A percentile compares a stretch with the other conserved stretches of the same genome.
Evolutionary conservation across 2,888 invertebrate species (phyloP).

Genomic region (Leptogaster cylindrica): DNA sequence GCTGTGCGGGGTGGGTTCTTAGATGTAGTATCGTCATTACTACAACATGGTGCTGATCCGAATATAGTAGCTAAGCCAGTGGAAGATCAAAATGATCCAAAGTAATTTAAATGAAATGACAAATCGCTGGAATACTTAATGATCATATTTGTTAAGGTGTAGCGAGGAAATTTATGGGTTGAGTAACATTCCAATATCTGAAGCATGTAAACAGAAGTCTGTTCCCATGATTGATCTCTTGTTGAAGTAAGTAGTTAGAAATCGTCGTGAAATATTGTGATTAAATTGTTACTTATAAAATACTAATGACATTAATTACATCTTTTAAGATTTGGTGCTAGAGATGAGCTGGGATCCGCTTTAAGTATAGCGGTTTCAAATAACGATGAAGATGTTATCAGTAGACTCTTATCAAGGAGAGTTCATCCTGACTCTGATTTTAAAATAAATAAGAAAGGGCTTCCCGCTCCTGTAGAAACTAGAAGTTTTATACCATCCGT

Average conservation of each 20-base stretch:
- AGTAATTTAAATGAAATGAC: conserved; percentile 45
- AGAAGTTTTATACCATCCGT: conserved; percentile 63
- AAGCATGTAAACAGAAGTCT: conserved; percentile 61
- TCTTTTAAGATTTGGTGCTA: conserved; percentile 73
- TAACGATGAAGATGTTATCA: conserved; percentile 76
- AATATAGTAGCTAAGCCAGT: conserved; percentile 69
- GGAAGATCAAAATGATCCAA: conserved; percentile 61
- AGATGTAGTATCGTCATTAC: conserved; percentile 72
- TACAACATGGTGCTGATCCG: conserved; percentile 82
- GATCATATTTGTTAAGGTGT: conserved; percentile 49
- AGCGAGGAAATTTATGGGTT: conserved; percentile 61
- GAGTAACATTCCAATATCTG: conserved; percentile 60
- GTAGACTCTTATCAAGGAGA: conserved; percentile 84
- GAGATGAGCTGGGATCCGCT: conserved; percentile 86
- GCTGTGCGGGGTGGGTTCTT: conserved; percentile 79
- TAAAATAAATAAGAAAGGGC: conserved; percentile 87
- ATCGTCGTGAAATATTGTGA: background rate
- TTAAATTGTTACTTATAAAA: background rate
- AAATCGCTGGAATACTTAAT: background rate
- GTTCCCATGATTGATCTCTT: conserved; percentile 59
- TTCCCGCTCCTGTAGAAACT: conserved; percentile 65
- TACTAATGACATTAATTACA: background rate
- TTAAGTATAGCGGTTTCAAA: conserved; percentile 76
- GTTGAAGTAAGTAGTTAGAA: conserved; percentile 53
- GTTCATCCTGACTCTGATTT: conserved; percentile 91